Conservation (phyloP, 2,888 invertebrate genomes). For the Cantharis flavilabris region DNA sequence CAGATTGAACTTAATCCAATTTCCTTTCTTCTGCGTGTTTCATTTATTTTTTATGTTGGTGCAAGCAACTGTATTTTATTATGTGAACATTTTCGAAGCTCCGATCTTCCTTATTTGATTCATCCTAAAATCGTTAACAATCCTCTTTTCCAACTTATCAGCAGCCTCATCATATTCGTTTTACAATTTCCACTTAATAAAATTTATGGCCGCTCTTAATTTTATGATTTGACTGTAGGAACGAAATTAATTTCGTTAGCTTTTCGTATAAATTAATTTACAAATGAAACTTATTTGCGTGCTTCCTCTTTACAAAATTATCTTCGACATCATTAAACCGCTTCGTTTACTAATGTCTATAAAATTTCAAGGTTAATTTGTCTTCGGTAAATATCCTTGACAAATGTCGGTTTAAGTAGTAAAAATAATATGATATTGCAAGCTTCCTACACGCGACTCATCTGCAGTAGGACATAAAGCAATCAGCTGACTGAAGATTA, state of each 20-base stretch:
- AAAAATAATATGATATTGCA: constrained; percentile 26
- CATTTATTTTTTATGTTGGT: constrained; percentile 4
- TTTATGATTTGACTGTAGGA: background rate
- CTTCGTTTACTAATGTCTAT: background rate
- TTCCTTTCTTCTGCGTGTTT: constrained; percentile 11
- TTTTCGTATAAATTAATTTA: background rate
- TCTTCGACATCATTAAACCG: background rate
- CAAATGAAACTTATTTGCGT: background rate
- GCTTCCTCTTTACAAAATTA: background rate
- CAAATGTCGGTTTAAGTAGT: constrained; percentile 16
- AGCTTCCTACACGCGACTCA: constrained; percentile 30
- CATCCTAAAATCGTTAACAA: background rate
- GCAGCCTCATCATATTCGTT: background rate
- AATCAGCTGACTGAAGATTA: constrained; percentile 57
- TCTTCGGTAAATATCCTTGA: constrained; percentile 13
- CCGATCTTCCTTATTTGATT: background rate
- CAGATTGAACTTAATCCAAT: constrained; percentile 22
- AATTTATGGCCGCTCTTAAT: background rate
- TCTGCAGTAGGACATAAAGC: constrained; percentile 49
- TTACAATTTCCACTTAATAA: background rate
- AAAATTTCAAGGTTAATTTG: constrained; percentile 4
- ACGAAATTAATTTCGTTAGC: background rate
- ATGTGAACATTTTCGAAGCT: background rate
- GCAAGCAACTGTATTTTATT: constrained; percentile 2
- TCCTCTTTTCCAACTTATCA: background rate